phyloP scores from a whole-genome alignment of 1,140 invertebrate genomes.

The Dryas iulia region DNA sequence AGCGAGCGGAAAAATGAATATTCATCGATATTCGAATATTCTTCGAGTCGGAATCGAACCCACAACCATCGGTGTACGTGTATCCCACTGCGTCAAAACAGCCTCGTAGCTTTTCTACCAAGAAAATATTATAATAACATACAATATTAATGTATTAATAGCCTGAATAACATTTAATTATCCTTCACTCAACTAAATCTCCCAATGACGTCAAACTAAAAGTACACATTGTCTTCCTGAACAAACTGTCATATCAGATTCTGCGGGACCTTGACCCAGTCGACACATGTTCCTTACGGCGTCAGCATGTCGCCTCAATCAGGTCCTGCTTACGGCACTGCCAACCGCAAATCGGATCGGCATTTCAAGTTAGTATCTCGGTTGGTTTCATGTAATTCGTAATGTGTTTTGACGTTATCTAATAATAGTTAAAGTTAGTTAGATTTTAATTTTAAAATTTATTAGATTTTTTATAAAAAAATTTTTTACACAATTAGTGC shows the following conservation, averaged over 20 bases:
- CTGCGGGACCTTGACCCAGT: conserved; percentile 12
- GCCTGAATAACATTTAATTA: background rate
- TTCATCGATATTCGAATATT: too few relatives aligned
- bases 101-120: too few relatives aligned
- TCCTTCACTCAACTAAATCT: background rate
- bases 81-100: too few relatives aligned
- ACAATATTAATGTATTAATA: too few relatives aligned
- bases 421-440: background rate
- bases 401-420: background rate
- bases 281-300: conserved; percentile 5
- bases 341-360: conserved; percentile 16
- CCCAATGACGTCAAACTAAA: background rate
- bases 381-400: background rate
- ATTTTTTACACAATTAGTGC: too few relatives aligned
- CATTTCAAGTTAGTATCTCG: background rate
- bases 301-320: conserved; percentile 25
- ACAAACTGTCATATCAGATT: conserved; percentile 8
- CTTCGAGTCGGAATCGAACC: too few relatives aligned
- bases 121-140: too few relatives aligned
- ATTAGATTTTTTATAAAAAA: too few relatives aligned
- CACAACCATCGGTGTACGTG: too few relatives aligned
- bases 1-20: too few relatives aligned
- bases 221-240: background rate
- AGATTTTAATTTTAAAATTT: too few relatives aligned
- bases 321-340: conserved; percentile 9